A percentile compares a stretch with the other conserved stretches of the same genome.
These are phyloP conservation scores for Mesocricetus auratus DNA, from an alignment of 2,113 vertebrate genomes.

Conservation along the genomic window DNA sequence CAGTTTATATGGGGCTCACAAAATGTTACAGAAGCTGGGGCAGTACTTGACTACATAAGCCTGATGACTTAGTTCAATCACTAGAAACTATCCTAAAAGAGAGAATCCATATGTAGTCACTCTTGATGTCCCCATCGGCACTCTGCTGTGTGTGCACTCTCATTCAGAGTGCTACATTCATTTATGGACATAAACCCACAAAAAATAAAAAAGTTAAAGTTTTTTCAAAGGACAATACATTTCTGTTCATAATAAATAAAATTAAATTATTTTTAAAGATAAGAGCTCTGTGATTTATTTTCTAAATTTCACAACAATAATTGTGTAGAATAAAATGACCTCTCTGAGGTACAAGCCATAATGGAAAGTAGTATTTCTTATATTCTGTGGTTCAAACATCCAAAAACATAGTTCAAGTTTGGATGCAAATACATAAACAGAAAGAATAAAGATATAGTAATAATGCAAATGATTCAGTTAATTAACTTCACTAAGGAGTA, in stretches of 20 bases:
- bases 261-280: background rate
- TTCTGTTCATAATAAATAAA: background rate
- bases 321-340: background rate
- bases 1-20: background rate
- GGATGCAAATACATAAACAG: background rate
- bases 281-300: background rate
- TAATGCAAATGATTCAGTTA: background rate
- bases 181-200: accelerated
- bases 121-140: accelerated
- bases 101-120: no score
- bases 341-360: background rate
- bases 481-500: background rate
- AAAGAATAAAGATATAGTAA: background rate
- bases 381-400: background rate
- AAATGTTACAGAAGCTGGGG: background rate
- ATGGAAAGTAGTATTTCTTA: background rate
- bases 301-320: background rate
- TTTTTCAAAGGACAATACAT: background rate
- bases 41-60: background rate
- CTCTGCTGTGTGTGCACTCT: background rate
- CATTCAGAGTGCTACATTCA: background rate
- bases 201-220: background rate
- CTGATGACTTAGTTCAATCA: background rate
- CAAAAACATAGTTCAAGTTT: background rate
- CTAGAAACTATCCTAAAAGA: no score